A percentile compares a stretch with the other conserved stretches of the same genome.
Conservation (phyloP, 2,888 invertebrate species). For the Zygothrica quintamaculata region DNA sequence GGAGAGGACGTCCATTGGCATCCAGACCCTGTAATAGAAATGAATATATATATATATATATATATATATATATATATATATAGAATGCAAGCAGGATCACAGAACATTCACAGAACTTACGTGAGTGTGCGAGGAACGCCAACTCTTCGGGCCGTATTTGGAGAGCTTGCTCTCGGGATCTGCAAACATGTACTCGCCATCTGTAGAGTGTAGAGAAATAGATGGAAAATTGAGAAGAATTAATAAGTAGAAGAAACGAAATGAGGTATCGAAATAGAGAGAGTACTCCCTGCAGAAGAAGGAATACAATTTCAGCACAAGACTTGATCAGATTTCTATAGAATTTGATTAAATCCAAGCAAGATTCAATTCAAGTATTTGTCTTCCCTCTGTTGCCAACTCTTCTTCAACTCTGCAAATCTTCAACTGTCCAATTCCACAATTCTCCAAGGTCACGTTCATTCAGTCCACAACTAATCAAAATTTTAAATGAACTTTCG, state of each 20-base stretch:
- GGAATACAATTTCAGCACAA: no score
- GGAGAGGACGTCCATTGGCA: conserved; percentile 94
- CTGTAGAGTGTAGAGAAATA: conserved; percentile 86
- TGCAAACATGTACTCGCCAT: conserved; percentile 98
- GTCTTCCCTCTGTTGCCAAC: no score
- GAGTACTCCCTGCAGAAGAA: no score
- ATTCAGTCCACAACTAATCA: conserved; percentile 55
- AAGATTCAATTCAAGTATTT: no score
- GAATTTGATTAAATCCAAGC: no score
- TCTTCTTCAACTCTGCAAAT: no score
- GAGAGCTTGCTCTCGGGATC: conserved; percentile 97
- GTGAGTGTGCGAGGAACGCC: conserved; percentile 96
- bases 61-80: no score
- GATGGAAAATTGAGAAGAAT: no score
- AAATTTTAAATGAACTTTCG: conserved; percentile 75
- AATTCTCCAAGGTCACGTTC: conserved; percentile 52
- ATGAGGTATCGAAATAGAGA: conserved; percentile 1
- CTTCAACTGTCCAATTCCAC: no score
- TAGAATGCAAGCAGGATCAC: neutral
- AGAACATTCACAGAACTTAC: no score
- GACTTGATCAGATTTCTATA: no score
- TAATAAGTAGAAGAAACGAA: no score
- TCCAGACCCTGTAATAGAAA: conserved; percentile 90
- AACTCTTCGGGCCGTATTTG: conserved; percentile 98
- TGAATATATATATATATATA: neutral